Conservation (phyloP, 2,113 vertebrate species). For the Limnothrissa miodon region DNA sequence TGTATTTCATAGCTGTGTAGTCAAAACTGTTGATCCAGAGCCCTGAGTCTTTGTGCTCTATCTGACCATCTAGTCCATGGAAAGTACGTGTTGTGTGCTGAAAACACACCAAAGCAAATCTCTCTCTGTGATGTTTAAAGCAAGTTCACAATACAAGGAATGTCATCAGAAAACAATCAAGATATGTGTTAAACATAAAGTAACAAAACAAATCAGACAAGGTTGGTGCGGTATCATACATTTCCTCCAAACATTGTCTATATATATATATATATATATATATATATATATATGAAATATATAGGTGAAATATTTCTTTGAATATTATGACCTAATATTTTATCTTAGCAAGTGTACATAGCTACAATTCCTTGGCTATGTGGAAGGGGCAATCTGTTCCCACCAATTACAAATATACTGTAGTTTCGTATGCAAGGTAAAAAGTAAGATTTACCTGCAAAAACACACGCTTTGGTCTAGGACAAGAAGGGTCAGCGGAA, state of each 20-base stretch:
- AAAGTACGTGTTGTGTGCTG: conserved; percentile 87
- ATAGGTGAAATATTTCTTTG: no score
- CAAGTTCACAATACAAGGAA: neutral
- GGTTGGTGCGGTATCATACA: no score
- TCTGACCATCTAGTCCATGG: conserved; percentile 78
- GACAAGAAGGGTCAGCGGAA: conserved; percentile 73
- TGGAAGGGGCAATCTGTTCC: no score
- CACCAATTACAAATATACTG: neutral
- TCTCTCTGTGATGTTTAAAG: neutral
- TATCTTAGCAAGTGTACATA: no score
- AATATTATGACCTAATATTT: no score
- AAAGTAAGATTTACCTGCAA: conserved; percentile 79
- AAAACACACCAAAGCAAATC: neutral
- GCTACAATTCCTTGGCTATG: no score
- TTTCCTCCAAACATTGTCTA: no score
- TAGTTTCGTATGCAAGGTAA: neutral
- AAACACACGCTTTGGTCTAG: conserved; percentile 90
- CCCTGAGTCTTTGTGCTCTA: conserved; percentile 86
- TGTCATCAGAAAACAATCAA: no score
- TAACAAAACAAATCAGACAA: no score
- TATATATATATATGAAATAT: no score
- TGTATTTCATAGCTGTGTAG: conserved; percentile 85
- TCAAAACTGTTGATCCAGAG: conserved; percentile 97
- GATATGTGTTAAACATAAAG: no score
- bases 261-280: no score